Evolutionary conservation across 2,797 vertebrate species (phyloP), one percentile per base, ranked within the genome.

Genomic region (Catharus ustulatus): DNA sequence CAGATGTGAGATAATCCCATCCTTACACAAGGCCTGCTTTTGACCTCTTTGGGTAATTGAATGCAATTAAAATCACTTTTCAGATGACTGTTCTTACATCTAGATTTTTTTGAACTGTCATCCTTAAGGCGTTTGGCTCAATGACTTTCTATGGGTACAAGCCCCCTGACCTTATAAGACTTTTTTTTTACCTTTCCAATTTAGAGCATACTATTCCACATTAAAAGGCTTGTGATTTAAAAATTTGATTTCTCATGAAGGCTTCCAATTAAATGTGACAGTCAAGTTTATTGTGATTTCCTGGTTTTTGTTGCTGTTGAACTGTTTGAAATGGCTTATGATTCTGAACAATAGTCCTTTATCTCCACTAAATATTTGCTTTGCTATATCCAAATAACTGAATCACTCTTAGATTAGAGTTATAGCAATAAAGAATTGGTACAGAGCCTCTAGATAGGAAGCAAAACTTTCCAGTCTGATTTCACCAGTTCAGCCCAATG

Each of bases 1-100:
- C 83, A 93, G 80, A 88, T 80, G 85, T 29, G 40, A 73, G 62
- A 78, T 90, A 93, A 95, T 91, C 67, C 42, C 34, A 76, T 61
- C 72, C 52, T 89, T 85, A 87, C 17, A 63, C 38, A 67, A 74
- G 49, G 59, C 5, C 42, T 77, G 52, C 38, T 91, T 87, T 85
- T 71, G 78, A 89, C 61, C 75, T 74, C 91, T 84, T 62, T n/a
- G 45, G 42, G 29, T 67, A 92, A 90, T 11, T 82, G 81, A 82
- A 3, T 90, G 75, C 26, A 59, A 82, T 73, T 76, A 89, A 87
- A 90, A 89, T 81, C 15, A 82, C 88, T 82, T 87, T 55, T 79
- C 34, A 94, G 83, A 82, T 74, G 5, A 55, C 68, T 77, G 8
- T 42, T 91, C 52, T 80, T 63, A 45, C 11, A 17, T 62, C 17